Percentiles rank a stretch among this genome's conserved stretches.
phyloP scores from a whole-genome alignment of 2,797 vertebrate species.

The Syngnathus acus region DNA sequence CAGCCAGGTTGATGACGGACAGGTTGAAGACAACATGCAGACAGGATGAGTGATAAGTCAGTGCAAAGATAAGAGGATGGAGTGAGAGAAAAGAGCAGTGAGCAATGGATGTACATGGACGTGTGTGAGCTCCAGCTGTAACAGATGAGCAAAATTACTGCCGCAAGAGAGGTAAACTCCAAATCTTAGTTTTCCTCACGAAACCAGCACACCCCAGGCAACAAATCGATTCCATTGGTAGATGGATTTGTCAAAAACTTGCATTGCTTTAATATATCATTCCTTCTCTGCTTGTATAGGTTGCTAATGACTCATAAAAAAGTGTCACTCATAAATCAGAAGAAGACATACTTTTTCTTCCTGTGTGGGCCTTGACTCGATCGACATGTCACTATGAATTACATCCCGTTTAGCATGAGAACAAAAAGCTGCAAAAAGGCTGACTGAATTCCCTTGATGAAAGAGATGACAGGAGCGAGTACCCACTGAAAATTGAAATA shows the following conservation, averaged over 20 bases:
- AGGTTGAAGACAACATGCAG: slow-evolving; percentile 29
- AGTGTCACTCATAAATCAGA: slow-evolving; percentile 11
- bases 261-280: neutral
- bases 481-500: neutral
- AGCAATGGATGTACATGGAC: slow-evolving; percentile 15
- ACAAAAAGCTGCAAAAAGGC: neutral
- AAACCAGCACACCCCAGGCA: slow-evolving; percentile 4
- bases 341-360: neutral
- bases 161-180: slow-evolving; percentile 3
- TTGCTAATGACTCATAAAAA: slow-evolving; percentile 23
- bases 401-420: slow-evolving; percentile 8
- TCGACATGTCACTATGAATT: slow-evolving; percentile 5
- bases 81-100: slow-evolving; percentile 18
- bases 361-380: slow-evolving; percentile 1
- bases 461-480: neutral
- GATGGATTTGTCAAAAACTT: neutral
- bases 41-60: slow-evolving; percentile 41
- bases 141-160: neutral
- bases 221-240: neutral
- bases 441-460: neutral
- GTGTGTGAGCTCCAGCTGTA: slow-evolving; percentile 2
- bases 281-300: slow-evolving; percentile 5
- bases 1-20: slow-evolving; percentile 40
- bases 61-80: slow-evolving; percentile 32
- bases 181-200: neutral